Evolutionary conservation across 2,113 vertebrate genomes (phyloP).

Genomic region (Sylvicapra grimmia): DNA sequence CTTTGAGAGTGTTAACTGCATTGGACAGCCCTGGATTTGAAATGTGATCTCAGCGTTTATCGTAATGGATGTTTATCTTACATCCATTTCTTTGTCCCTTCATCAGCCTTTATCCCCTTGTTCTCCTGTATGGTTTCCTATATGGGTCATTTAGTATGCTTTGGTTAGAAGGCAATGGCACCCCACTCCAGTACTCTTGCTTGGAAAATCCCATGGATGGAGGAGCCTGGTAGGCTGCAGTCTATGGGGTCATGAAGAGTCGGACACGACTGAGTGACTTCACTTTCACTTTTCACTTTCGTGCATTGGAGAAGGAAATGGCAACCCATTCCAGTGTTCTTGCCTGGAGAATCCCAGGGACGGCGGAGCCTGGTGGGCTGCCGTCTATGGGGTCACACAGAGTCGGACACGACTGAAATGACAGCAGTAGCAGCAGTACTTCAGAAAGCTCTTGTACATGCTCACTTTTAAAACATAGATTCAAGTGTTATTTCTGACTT

Average conservation of each 20-base stretch:
- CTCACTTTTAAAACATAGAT: not conserved
- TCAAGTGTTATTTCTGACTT: constrained; percentile 3
- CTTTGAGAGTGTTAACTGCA: constrained; percentile 38
- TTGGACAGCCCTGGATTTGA: not conserved
- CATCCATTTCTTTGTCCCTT: not conserved
- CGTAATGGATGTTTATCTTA: not conserved
- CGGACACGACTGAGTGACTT: too few species aligned
- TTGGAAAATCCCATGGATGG: too few species aligned
- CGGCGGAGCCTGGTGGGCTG: too few species aligned
- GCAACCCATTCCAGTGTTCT: too few species aligned
- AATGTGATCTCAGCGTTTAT: not conserved
- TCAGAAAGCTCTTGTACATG: not conserved
- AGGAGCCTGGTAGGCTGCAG: too few species aligned
- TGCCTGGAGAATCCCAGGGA: too few species aligned
- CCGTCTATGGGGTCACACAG: too few species aligned
- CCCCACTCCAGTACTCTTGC: too few species aligned
- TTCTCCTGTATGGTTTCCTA: not conserved
- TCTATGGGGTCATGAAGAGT: too few species aligned
- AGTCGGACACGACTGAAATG: too few species aligned
- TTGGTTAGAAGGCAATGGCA: not conserved
- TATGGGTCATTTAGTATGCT: not conserved
- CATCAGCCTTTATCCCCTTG: not conserved
- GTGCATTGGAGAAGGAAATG: too few species aligned
- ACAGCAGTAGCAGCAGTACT: not conserved
- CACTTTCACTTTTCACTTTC: too few species aligned